Percentiles rank a stretch among this genome's conserved stretches.
Evolutionary conservation across 2,113 vertebrate species (phyloP).

Genomic region (Engystomops pustulosus): DNA sequence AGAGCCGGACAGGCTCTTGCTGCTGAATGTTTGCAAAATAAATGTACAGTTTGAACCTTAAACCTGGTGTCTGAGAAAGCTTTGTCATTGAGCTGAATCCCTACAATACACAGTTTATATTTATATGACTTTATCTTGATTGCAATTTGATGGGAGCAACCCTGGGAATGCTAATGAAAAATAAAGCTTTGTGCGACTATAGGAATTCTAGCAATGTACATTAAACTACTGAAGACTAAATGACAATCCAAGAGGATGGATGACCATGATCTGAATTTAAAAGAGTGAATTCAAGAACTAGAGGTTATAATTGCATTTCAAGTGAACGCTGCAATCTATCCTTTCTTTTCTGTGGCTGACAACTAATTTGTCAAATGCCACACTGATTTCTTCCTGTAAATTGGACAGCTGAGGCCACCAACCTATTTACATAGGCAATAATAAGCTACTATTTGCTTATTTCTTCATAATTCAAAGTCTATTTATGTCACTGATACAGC

Average conservation of each 20-base stretch:
- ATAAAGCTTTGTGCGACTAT: too few relatives aligned
- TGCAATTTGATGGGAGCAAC: too few relatives aligned
- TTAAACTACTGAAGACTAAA: conserved; percentile 21
- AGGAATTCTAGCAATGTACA: conserved; percentile 15
- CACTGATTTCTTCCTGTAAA: conserved; percentile 51
- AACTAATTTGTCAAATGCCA: conserved; percentile 59
- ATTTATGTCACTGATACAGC: not conserved
- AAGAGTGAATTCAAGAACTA: conserved; percentile 34
- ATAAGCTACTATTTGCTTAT: conserved; percentile 27
- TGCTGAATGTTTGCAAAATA: too few relatives aligned
- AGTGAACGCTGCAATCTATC: conserved; percentile 54
- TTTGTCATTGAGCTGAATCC: too few relatives aligned
- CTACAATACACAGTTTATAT: too few relatives aligned
- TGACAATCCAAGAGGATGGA: conserved; percentile 32
- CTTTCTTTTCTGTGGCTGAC: conserved; percentile 56
- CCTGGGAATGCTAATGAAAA: too few relatives aligned
- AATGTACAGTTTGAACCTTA: too few relatives aligned
- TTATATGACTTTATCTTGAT: too few relatives aligned
- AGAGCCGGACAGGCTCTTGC: too few relatives aligned
- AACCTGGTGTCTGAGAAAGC: too few relatives aligned
- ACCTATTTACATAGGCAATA: conserved; percentile 49
- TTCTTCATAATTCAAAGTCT: conserved; percentile 27
- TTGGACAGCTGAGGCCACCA: conserved; percentile 55
- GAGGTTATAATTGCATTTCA: conserved; percentile 52
- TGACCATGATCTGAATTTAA: conserved; percentile 51